Evolutionary conservation across 2,797 vertebrate genomes (phyloP).

Genomic region (Hemitrygon akajei): DNA sequence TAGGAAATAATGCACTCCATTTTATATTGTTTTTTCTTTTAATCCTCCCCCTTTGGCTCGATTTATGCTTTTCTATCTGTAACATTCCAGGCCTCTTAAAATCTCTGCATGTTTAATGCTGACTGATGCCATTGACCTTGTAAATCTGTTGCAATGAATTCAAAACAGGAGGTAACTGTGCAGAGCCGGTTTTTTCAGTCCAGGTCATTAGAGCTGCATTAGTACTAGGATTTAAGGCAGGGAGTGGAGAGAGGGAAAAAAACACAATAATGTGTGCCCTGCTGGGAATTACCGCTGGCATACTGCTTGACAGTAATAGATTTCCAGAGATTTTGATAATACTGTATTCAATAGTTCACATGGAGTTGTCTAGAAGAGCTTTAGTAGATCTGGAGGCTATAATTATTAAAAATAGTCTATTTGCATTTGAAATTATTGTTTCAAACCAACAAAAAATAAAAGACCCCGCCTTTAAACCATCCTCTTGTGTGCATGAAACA

Average conservation of each 20-base stretch:
- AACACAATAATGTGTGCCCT: not conserved
- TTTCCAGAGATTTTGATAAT: slow-evolving; percentile 15
- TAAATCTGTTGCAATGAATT: slow-evolving; percentile 46
- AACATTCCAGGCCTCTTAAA: slow-evolving; percentile 22
- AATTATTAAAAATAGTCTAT: not conserved
- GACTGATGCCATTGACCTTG: slow-evolving; percentile 38
- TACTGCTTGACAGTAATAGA: not conserved
- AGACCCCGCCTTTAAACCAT: not conserved
- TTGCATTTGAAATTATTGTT: not conserved
- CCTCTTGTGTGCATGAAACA: not conserved
- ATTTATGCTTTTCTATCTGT: slow-evolving; percentile 10
- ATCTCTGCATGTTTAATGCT: slow-evolving; percentile 29
- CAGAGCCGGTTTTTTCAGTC: slow-evolving; percentile 44
- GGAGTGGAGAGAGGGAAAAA: not conserved
- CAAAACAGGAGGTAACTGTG: slow-evolving; percentile 45
- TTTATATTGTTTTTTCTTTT: not conserved
- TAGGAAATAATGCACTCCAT: not conserved
- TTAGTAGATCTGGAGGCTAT: not conserved
- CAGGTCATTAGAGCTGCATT: slow-evolving; percentile 44
- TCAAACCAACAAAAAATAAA: not conserved
- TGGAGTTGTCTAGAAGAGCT: not conserved
- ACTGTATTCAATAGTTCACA: not conserved
- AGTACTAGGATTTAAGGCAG: slow-evolving; percentile 36
- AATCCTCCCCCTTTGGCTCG: slow-evolving; percentile 24
- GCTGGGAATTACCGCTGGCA: slow-evolving; percentile 11